These are phyloP conservation scores for Cheilosia scutellata DNA, from an alignment of 2,888 invertebrate species.

Conservation along the genomic window DNA sequence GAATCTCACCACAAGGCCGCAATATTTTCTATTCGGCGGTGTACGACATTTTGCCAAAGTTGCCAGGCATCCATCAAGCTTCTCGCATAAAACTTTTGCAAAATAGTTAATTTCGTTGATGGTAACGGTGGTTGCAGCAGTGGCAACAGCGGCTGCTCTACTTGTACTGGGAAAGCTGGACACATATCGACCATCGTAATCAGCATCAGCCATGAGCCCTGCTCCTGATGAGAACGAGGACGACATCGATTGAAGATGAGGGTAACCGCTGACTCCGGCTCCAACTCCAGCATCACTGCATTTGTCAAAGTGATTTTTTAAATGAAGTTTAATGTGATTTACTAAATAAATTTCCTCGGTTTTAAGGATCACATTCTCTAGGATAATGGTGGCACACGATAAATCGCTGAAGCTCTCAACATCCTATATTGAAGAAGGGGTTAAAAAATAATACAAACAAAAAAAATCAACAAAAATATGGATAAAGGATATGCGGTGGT, in stretches of 20 bases:
- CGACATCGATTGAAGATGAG: conserved; percentile 80
- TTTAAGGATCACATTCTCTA: conserved; percentile 83
- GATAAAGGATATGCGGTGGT: conserved; percentile 16
- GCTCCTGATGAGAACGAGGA: conserved; percentile 78
- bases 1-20: conserved; percentile 81
- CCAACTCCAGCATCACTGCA: conserved; percentile 69
- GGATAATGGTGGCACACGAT: conserved; percentile 83
- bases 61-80: conserved; percentile 81
- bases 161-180: conserved; percentile 67
- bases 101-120: conserved; percentile 83
- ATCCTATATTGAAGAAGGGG: conserved; percentile 78
- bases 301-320: conserved; percentile 80
- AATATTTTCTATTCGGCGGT: conserved; percentile 78
- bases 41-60: conserved; percentile 76
- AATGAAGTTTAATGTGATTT: conserved; percentile 84
- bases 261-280: conserved; percentile 69
- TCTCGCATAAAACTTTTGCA: conserved; percentile 83
- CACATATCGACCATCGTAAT: conserved; percentile 68
- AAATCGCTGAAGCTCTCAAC: conserved; percentile 83
- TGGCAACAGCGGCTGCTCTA: conserved; percentile 60
- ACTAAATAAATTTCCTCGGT: conserved; percentile 84
- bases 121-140: conserved; percentile 58
- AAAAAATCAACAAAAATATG: conserved; percentile 46
- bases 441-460: conserved; percentile 11
- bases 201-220: conserved; percentile 46